Evolutionary conservation across 2,797 vertebrate genomes (phyloP), one percentile per base, ranked within the genome.

Genomic region (Argya squamiceps): DNA sequence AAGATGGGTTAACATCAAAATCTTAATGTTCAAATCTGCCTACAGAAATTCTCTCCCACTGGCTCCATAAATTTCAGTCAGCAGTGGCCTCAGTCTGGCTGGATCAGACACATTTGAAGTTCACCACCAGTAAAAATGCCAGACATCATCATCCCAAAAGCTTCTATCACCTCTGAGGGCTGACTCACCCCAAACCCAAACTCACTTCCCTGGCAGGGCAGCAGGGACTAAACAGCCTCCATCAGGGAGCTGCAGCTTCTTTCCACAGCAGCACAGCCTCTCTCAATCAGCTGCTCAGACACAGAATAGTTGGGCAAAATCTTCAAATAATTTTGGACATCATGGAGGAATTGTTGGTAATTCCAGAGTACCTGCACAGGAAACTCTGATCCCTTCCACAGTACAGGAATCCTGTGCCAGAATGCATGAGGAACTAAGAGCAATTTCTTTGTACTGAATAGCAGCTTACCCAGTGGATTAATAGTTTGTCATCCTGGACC

Each of bases 401-500:
- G 15, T 3, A 8, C 34, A 16, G 37, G 58, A 88, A 75, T 56
- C 24, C 58, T 64, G 43, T 34, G 53, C 65, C 71, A 89, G 49
- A 74, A 19, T 10, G 52, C 56, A 16, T 0, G 16, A 84, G 16
- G 44, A 89, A 9, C 17, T 8, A 46, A 68, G 37, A 85, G 79
- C 56, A 71, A 60, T 80, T 80, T 10, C 81, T 82, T 34, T 70
- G 32, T 24, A 60, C 29, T 0, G 0, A 93, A 68, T 6, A 59
- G 41, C 56, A 83, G 69, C 64, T 89, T 83, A 88, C 68, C 58
- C 46, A 23, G 41, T 80, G 69, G 95, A 91, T 89, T 87, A 92
- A 95, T 89, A 92, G 75, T 89, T 92, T 95, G 79, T 89, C 88
- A 93, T 77, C 76, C 91, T 78, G 82, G 84, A 68, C 84, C 71